Conservation (phyloP, 2,797 vertebrate genomes). For the Strix occidentalis region DNA sequence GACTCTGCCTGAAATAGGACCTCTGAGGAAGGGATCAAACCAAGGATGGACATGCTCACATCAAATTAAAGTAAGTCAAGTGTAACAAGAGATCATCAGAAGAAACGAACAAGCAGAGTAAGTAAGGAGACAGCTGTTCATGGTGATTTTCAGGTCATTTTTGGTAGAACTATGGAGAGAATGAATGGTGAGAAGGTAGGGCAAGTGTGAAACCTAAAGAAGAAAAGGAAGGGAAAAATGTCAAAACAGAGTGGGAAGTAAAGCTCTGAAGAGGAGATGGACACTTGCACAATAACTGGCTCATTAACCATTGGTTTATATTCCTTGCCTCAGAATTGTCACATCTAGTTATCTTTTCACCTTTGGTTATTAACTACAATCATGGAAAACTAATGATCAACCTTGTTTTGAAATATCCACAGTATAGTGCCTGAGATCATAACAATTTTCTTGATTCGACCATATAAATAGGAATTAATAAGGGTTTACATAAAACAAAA, state of each 20-base stretch:
- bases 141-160: background rate
- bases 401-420: background rate
- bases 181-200: background rate
- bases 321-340: background rate
- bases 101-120: background rate
- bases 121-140: background rate
- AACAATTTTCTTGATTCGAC: background rate
- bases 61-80: background rate
- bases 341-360: conserved; percentile 25
- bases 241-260: background rate
- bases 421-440: background rate
- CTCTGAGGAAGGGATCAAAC: background rate
- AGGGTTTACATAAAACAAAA: background rate
- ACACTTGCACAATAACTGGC: background rate
- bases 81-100: background rate
- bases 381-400: background rate
- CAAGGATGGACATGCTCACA: background rate
- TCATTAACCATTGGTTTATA: conserved; percentile 13
- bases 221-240: background rate
- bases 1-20: background rate
- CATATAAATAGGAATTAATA: background rate
- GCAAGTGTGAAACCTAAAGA: background rate
- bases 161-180: background rate
- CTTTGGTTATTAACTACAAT: conserved; percentile 18
- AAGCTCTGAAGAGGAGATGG: background rate